Evolutionary conservation across 2,888 invertebrate species (phyloP).

Genomic region (Monopis laevigella): DNA sequence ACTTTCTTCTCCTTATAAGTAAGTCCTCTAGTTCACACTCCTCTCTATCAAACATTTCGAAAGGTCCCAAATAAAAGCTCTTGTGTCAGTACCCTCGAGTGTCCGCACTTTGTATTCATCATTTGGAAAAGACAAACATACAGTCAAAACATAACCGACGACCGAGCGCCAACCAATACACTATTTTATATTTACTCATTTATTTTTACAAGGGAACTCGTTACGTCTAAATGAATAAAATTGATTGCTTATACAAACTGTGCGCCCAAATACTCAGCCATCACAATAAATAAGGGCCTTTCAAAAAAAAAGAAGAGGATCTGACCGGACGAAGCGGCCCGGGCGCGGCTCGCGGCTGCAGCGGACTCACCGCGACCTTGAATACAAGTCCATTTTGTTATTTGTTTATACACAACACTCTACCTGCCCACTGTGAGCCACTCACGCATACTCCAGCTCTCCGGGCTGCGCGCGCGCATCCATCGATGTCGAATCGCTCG

Average conservation of each 20-base stretch:
- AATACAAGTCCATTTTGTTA: conserved; percentile 65
- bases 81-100: conserved; percentile 5
- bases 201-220: conserved; percentile 56
- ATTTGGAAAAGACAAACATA: conserved; percentile 29
- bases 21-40: background rate
- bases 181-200: conserved; percentile 49
- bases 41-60: conserved; percentile 2
- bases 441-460: conserved; percentile 19
- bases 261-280: conserved; percentile 63
- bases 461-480: conserved; percentile 23
- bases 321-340: conserved; percentile 30
- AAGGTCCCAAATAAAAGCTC: conserved; percentile 8
- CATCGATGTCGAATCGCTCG: conserved; percentile 43
- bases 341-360: conserved; percentile 24
- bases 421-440: conserved; percentile 42
- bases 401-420: conserved; percentile 64
- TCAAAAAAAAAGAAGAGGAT: conserved; percentile 42
- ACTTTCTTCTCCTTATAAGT: conserved; percentile 10
- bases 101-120: conserved; percentile 4
- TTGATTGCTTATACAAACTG: conserved; percentile 68
- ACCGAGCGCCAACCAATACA: conserved; percentile 31
- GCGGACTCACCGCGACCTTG: conserved; percentile 41
- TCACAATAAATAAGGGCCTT: conserved; percentile 63
- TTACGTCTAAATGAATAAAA: conserved; percentile 65
- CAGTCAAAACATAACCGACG: conserved; percentile 32